Percentiles rank a stretch among this genome's conserved stretches.
phyloP scores from a whole-genome alignment of 2,888 invertebrate genomes.

The Ophion ventricosus region DNA sequence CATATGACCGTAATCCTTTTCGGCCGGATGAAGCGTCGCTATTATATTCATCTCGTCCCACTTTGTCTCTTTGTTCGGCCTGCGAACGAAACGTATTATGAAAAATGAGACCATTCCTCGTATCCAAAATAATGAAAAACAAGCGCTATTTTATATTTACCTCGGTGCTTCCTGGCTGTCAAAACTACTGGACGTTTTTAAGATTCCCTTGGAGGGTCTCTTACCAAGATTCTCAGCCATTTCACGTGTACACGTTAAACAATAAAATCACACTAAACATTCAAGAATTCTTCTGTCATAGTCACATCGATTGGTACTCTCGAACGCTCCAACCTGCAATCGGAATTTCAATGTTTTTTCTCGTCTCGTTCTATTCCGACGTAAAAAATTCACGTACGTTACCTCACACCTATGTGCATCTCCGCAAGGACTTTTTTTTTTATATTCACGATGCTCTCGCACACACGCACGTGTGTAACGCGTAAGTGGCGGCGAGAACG shows the following conservation, averaged over 20 bases:
- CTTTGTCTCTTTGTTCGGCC: conserved; percentile 87
- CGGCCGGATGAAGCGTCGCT: conserved; percentile 98
- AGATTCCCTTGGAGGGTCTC: conserved; percentile 94
- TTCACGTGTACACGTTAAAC: conserved; percentile 47
- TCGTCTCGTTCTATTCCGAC: conserved; percentile 24
- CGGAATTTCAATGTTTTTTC: conserved; percentile 25
- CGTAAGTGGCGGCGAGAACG: conserved; percentile 8
- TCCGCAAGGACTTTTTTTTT: conserved; percentile 9
- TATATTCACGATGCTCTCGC: not conserved
- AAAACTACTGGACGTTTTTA: conserved; percentile 96
- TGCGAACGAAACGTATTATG: conserved; percentile 60
- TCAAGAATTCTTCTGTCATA: conserved; percentile 43
- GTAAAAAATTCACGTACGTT: conserved; percentile 51
- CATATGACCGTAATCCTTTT: conserved; percentile 99
- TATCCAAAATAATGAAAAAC: not conserved
- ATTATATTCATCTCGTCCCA: conserved; percentile 99
- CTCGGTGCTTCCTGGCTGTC: conserved; percentile 87
- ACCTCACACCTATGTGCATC: conserved; percentile 22
- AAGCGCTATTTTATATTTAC: conserved; percentile 68
- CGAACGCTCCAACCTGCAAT: not conserved
- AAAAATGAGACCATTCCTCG: not conserved
- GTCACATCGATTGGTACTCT: conserved; percentile 42
- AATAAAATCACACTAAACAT: conserved; percentile 53
- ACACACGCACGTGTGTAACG: not conserved
- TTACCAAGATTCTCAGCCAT: conserved; percentile 93